Conservation (phyloP, 2,113 vertebrate species). For the Albula glossodonta region DNA sequence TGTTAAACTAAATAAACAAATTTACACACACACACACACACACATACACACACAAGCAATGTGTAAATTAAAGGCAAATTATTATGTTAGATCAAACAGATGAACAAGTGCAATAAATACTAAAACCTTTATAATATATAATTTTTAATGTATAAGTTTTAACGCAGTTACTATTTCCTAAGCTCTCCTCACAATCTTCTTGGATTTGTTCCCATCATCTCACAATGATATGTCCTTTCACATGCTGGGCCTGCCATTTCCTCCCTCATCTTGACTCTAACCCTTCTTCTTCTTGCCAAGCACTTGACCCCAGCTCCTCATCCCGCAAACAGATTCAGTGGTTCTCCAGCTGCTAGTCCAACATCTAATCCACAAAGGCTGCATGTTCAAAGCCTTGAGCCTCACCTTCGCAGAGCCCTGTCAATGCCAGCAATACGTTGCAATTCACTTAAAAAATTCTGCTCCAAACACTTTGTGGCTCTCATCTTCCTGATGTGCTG, state of each 20-base stretch:
- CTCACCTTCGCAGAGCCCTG: not conserved
- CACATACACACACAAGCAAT: no score
- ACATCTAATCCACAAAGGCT: not conserved
- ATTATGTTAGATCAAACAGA: no score
- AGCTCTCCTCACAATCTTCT: not conserved
- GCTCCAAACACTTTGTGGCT: not conserved
- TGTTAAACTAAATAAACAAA: no score
- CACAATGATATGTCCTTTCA: not conserved
- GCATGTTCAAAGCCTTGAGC: not conserved
- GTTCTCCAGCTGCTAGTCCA: not conserved
- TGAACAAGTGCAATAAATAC: no score
- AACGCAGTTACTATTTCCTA: not conserved
- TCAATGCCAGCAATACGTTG: no score
- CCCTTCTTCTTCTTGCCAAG: conserved; percentile 14
- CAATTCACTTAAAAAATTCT: no score
- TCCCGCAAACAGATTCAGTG: not conserved
- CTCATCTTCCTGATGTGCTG: not conserved
- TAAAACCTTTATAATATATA: no score
- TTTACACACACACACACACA: no score
- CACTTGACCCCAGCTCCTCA: conserved; percentile 11
- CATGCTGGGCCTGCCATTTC: not conserved
- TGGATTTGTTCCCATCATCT: not conserved
- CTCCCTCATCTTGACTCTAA: conserved; percentile 20
- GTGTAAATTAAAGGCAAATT: no score
- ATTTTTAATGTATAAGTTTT: not conserved